Base-by-base conservation (phyloP, 2,797 vertebrate genomes). In the Syngnathus acus region DNA sequence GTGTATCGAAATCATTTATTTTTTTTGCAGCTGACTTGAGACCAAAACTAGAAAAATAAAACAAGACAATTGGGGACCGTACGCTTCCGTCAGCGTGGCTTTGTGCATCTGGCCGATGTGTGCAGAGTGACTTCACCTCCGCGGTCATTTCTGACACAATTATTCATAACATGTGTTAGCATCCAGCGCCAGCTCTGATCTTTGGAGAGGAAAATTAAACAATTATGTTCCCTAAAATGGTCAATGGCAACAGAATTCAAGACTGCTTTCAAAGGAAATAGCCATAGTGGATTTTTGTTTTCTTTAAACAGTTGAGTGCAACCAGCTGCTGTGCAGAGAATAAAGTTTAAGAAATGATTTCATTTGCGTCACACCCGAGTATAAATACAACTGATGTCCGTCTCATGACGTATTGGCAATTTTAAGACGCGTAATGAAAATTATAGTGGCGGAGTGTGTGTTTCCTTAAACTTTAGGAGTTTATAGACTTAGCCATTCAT, bases 11-110 rank as follows among this genome's bases (percentile, higher is more conserved):
- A 60, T 21, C 58, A 60, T 40, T 42, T 61, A 13, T 61, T n/a
- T 61, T 39, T 23, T 42, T 37, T 21, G 1, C n/a, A 13, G 59
- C 19, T 21, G 58, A 19, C 1, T 9, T 42, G 17, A 40, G 38
- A 61, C 19, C n/a, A 43, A 40, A 61, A 42, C 6, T 21, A 8
- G 23, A 23, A 26, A 8, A 11, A 62, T 2, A 40, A 60, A 42
- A 43, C 7, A n/a, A 62, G 40, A 62, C 60, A 45, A 45, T 32
- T 4, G 60, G 42, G 19, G 66, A 75, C 70, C 58, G 65, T 76
- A 78, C 68, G 75, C 71, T 77, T 82, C 79, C 75, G 81, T 84
- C 87, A 78, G 76, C 81, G 42, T 71, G 51, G 62, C 63, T 68
- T 45, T 70, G 74, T n/a, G 19, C 40, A 47, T 26, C 48, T 51